Base-by-base conservation (phyloP, 2,888 invertebrate genomes). In the Eristalis arbustorum region DNA sequence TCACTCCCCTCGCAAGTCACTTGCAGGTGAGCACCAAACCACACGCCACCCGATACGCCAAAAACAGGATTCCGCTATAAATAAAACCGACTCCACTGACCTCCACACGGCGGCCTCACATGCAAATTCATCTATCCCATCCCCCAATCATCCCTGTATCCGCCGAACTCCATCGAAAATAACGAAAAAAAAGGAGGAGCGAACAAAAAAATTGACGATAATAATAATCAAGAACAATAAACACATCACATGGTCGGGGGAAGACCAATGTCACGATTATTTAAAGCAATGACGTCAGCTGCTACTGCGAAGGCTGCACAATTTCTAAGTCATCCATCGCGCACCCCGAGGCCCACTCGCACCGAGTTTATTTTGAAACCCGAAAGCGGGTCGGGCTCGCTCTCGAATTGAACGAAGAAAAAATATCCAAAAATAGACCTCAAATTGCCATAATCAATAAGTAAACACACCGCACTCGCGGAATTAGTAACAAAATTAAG, bases 141-240 rank as follows among this genome's bases (percentile, higher is more conserved):
- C 49, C 18, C n/a, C 49, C 49, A 49, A n/a, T 49, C 49, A 49
- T 49, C 49, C 49, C 18, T 18, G 49, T 8, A 2, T 18, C 18
- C 18, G 37, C 49, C 18, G 37, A 37, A 37, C 37, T 37, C 37
- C 18, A 18, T 22, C 18, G 37, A 13, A 64, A 14, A 18, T 8
- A 42, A 3, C 25, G 61, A 28, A 42, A 18, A 18, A 61, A 5
- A 69, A 64, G 42, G 31, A n/a, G 3, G 10, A 25, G 63, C 68
- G 10, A 25, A 57, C 68, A 34, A 56, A 49, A 67, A 81, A 66
- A 85, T 69, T 82, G 73, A 79, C 73, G 81, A 74, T 40, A 40
- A 74, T 67, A 77, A 82, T 63, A 66, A 84, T 72, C 81, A 74
- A 71, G 73, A 81, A 78, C 64, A 85, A 81, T 66, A 81, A 85